Base-by-base conservation (phyloP, 2,797 vertebrate species). In the Rhabdomys pumilio region DNA sequence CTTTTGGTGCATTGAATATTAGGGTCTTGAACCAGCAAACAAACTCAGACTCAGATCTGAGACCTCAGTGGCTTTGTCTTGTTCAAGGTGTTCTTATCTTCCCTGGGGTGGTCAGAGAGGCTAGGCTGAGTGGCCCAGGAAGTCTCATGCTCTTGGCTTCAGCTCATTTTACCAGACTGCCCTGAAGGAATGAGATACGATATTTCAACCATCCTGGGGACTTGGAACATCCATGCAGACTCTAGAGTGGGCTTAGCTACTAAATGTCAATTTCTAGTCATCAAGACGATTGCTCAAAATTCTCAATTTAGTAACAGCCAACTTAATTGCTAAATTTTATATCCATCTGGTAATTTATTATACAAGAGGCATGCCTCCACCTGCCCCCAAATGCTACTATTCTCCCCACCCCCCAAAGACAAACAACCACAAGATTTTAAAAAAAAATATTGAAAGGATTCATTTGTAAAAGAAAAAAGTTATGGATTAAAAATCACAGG, bases 231-330 rank as follows among this genome's bases (percentile, higher is more conserved):
- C 59, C 2, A 76, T 3, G 92, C 31, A 80, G 73, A 57, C 96
- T 97, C 92, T 93, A 67, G 69, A 94, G 84, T 89, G 61, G 61
- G 97, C 55, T 94, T 7, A 92, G 50, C 75, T 47, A 84, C 53
- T 57, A 96, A 97, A 92, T 7, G n/a, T 44, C 41, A 11, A 73
- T 73, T 79, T 97, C 94, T 47, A 92, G 96, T 96, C 96, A 96
- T 96, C 95, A 95, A 95, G 95, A 93, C 20, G 31, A 97, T 98
- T 93, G 94, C 77, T 94, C 90, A 97, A 97, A 98, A 92, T 82
- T 38, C 67, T 98, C 90, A 91, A 41, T 94, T 98, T 93, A 96
- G 69, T 83, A 93, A 61, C 29, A 47, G 91, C 41, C 34, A 96
- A 85, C 83, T 96, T 96, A 95, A 97, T 92, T 89, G 61, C 7